Evolutionary conservation across 2,888 invertebrate species (phyloP), one percentile per base, ranked within the genome.

Genomic region (Idaea biselata): DNA sequence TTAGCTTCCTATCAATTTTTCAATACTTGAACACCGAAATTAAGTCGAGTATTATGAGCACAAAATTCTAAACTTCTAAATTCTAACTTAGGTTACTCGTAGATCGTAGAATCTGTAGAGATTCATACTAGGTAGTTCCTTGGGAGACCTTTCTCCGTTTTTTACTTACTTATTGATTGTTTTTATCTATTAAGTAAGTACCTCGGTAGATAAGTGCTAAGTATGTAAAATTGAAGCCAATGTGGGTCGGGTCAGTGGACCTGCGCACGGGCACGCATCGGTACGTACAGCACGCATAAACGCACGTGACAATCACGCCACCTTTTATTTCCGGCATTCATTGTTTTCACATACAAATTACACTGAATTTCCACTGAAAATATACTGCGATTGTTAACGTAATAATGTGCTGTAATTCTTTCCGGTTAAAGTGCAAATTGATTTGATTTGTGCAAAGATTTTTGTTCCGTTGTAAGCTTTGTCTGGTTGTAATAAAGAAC

Each of bases 161-260:
- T 3, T 11, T 33, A 33, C 33, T 1, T 11, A 33, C 33, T 11
- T 1, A 33, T 5, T 11, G 14, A 33, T 11, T 11, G 14, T 33
- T 14, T 14, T 33, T 11, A 14, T 33, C 8, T 33, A 33, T 33
- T 25, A 33, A 1, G 33, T 33, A 33, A n/a, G n/a, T 7, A 14
- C 6, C 1, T 11, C 1, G 1, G 33, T 33, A 33, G 14, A 33
- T 33, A 33, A 11, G 33, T 33, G 14, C 33, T 33, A 6, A 11
- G 33, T 44, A 44, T 11, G 44, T 44, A 44, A 44, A 44, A 44
- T 44, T 44, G 44, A 44, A 44, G 44, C 44, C 69, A 80, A 85
- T 84, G 75, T 83, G 78, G 87, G 87, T 87, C 88, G 88, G 81
- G 88, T 87, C 88, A 89, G 81, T 83, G 81, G 84, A 84, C 81